These are phyloP conservation scores for Petroica traversi DNA, from an alignment of 2,113 vertebrate species.

Conservation along the genomic window DNA sequence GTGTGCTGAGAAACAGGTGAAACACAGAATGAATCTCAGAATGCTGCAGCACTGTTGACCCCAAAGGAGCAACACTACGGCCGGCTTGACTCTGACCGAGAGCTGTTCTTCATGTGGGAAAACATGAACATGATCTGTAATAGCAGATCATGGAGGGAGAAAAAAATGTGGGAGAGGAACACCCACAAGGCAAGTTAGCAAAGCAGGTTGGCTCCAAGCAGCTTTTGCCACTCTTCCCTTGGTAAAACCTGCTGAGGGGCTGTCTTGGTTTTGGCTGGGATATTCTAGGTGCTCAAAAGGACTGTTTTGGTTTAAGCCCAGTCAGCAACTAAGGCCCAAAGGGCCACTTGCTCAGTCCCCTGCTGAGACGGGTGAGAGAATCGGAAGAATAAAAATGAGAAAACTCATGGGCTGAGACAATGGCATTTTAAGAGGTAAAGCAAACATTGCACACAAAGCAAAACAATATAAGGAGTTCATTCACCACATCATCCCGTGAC, in stretches of 20 bases:
- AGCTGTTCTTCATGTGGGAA: background rate
- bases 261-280: background rate
- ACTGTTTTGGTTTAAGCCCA: background rate
- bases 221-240: background rate
- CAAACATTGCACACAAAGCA: background rate
- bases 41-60: background rate
- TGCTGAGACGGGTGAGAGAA: background rate
- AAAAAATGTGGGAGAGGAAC: background rate
- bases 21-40: background rate
- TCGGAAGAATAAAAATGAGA: background rate
- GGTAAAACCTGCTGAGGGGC: background rate
- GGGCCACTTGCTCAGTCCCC: fast-evolving
- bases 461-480: background rate
- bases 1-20: background rate
- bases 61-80: background rate
- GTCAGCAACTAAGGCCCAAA: background rate
- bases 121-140: too few relatives aligned
- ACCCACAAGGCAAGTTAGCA: background rate
- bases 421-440: background rate
- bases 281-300: background rate
- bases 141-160: background rate
- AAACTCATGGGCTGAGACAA: background rate
- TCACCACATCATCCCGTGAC: background rate
- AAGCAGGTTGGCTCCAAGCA: background rate
- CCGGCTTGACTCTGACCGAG: background rate